Percentiles rank a stretch among this genome's conserved stretches.
Evolutionary conservation across 2,113 vertebrate species (phyloP).

Genomic region (Mystacornis crossleyi): DNA sequence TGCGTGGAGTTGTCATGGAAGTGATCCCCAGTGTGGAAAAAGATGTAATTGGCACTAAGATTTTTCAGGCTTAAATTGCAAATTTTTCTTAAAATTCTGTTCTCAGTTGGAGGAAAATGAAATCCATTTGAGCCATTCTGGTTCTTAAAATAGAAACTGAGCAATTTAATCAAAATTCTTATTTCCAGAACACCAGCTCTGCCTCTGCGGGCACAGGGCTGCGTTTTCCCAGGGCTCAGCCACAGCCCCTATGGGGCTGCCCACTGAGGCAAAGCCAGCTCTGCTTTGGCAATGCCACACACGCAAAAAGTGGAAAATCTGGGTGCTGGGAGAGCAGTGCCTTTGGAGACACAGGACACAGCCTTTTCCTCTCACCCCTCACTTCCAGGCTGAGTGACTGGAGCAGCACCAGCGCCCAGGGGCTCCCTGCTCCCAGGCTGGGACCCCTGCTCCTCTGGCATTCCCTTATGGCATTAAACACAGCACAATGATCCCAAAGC

Average conservation of each 20-base stretch:
- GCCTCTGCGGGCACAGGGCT: background rate
- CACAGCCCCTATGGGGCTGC: background rate
- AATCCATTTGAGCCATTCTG: background rate
- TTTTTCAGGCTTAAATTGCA: background rate
- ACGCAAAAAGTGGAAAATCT: background rate
- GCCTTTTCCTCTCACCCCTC: background rate
- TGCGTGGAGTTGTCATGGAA: background rate
- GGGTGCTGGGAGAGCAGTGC: background rate
- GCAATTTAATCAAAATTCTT: background rate
- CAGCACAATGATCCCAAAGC: background rate
- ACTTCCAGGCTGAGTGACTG: background rate
- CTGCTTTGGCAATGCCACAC: background rate
- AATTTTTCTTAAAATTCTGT: background rate
- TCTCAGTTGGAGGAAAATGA: background rate
- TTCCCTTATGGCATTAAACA: background rate
- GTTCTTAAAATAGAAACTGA: background rate
- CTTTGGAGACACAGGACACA: background rate
- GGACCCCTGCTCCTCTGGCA: background rate
- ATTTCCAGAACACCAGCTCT: background rate
- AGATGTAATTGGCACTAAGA: background rate
- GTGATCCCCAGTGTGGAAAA: background rate
- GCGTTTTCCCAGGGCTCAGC: background rate
- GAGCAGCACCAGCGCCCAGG: background rate
- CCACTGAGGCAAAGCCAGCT: background rate
- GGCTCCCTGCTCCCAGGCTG: background rate